Base-by-base conservation (phyloP, 2,113 vertebrate species). In the Pyxicephalus adspersus region DNA sequence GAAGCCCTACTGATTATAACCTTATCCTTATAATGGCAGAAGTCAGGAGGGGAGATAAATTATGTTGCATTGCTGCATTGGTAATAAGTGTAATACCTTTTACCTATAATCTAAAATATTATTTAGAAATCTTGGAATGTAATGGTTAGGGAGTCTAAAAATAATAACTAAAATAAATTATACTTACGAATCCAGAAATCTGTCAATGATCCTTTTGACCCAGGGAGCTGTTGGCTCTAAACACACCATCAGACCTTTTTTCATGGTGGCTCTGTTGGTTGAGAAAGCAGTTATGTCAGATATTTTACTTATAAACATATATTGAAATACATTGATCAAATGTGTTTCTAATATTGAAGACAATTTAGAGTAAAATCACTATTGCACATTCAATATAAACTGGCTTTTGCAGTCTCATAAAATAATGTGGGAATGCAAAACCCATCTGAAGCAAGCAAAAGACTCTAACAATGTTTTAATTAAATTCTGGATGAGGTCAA, bases 251-350 rank as follows among this genome's bases (percentile, higher is more conserved):
- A 86, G 3, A 0, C 86, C 88, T 0, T 79, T 84, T 28, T 93
- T 94, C 66, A 88, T 83, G 3, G 92, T 94, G 38, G 92, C 92
- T 88, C 93, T 94, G 85, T 70, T 80, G 67, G 55, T 83, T 0
- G 58, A 64, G 23, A 54, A 22, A 77, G 29, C 5, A 3, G n/a
- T 50, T 26, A 61, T 61, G 25, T 61, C 25, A 25, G 22, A 61
- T 23, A 25, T 25, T 61, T 61, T 11, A 20, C 19, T 15, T 15
- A 25, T 11, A 23, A 9, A 11, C 19, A n/a, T 16, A 61, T 15
- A 25, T 0, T 61, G 7, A 15, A 23, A 58, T 58, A 58, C 57
- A 58, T 23, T 58, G 8, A 26, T 25, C 4, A 26, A 5, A 9
- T 61, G 58, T 61, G 58, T 25, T 25, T 60, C 19, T 11, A n/a